These are phyloP conservation scores for Syngnathus scovelli DNA, from an alignment of 2,113 vertebrate genomes.

Conservation along the genomic window DNA sequence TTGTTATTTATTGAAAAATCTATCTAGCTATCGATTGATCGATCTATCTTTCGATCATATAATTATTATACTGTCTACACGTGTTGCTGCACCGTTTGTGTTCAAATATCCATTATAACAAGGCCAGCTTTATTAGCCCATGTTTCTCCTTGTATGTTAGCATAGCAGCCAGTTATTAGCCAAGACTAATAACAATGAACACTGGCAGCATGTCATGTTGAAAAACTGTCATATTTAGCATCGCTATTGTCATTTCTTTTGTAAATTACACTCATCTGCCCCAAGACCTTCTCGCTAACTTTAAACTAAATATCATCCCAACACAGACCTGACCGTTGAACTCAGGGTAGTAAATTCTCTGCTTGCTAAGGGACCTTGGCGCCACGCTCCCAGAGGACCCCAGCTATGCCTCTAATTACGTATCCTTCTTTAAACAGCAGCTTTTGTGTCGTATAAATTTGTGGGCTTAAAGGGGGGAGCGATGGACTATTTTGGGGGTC, in stretches of 20 bases:
- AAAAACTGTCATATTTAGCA: too few species aligned
- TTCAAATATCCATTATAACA: too few species aligned
- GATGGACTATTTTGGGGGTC: slow-evolving; percentile 28
- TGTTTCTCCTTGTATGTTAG: background rate
- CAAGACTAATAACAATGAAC: background rate
- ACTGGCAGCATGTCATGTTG: too few species aligned
- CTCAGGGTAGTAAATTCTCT: slow-evolving; percentile 38
- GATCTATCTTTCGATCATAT: too few species aligned
- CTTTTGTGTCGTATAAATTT: background rate
- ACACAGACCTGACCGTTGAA: slow-evolving; percentile 48
- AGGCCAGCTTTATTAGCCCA: background rate
- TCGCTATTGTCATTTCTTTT: background rate
- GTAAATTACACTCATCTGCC: background rate
- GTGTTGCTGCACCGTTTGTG: too few species aligned
- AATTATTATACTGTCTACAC: background rate
- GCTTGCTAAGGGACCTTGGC: slow-evolving; percentile 47
- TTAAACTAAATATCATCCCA: slow-evolving; percentile 42
- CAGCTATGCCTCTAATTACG: slow-evolving; percentile 46
- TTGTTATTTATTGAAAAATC: too few species aligned
- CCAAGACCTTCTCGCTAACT: slow-evolving; percentile 15
- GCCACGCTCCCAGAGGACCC: slow-evolving; percentile 30
- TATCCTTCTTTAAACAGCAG: slow-evolving; percentile 32
- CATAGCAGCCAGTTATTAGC: background rate
- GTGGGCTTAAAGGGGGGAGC: slow-evolving; percentile 20
- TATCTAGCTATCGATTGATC: too few species aligned